phyloP scores from a whole-genome alignment of 2,888 invertebrate species.

The Furcula furcula region DNA sequence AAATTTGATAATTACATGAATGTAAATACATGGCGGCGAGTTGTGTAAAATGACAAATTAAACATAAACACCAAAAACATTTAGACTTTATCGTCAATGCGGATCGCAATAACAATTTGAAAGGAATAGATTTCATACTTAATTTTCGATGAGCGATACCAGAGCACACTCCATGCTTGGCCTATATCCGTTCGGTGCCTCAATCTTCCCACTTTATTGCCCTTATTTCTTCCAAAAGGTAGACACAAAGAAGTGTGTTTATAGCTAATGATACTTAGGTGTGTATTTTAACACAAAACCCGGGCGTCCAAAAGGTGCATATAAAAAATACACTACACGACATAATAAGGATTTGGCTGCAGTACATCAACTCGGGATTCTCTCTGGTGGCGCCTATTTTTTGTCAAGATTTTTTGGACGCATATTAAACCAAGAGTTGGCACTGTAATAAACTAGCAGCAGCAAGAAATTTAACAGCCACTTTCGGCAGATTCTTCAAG shows the following conservation, averaged over 20 bases:
- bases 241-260: slow-evolving; percentile 78
- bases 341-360: slow-evolving; percentile 65
- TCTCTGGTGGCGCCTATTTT: slow-evolving; percentile 77
- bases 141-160: not conserved
- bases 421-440: slow-evolving; percentile 67
- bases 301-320: slow-evolving; percentile 60
- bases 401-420: slow-evolving; percentile 69
- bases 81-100: not conserved
- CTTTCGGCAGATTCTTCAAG: slow-evolving; percentile 56
- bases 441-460: slow-evolving; percentile 75
- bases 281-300: slow-evolving; percentile 80
- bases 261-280: slow-evolving; percentile 80
- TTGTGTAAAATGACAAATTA: not conserved
- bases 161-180: slow-evolving; percentile 48
- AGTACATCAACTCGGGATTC: slow-evolving; percentile 49
- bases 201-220: slow-evolving; percentile 70
- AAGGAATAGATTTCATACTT: no score
- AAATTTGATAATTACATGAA: not conserved
- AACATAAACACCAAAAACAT: not conserved
- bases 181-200: slow-evolving; percentile 50
- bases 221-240: slow-evolving; percentile 70
- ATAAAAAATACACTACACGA: slow-evolving; percentile 72
- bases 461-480: slow-evolving; percentile 69
- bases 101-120: no score
- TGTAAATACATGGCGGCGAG: not conserved